Evolutionary conservation across 2,888 invertebrate genomes (phyloP).

Genomic region (Subacronicta megacephala): DNA sequence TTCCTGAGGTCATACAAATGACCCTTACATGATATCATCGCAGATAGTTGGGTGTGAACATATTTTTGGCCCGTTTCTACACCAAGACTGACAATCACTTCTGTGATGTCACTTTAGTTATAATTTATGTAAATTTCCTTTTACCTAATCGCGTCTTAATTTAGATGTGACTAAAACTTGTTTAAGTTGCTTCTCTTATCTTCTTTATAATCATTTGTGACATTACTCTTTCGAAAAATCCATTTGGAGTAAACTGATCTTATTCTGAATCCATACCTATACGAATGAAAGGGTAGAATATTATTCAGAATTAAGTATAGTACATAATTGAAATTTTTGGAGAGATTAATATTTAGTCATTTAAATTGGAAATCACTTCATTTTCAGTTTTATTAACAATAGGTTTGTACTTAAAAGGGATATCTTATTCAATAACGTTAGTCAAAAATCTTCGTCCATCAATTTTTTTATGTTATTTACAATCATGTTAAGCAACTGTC

Average conservation of each 20-base stretch:
- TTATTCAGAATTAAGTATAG: background rate
- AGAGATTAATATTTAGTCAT: background rate
- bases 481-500: too few relatives aligned
- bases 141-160: constrained; percentile 59
- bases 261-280: background rate
- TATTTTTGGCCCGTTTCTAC: constrained; percentile 38
- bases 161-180: constrained; percentile 54
- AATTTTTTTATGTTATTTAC: too few relatives aligned
- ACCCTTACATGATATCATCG: constrained; percentile 56
- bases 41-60: constrained; percentile 45
- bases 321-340: background rate
- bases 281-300: too few relatives aligned
- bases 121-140: constrained; percentile 60
- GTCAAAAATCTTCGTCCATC: too few relatives aligned
- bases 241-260: constrained; percentile 4
- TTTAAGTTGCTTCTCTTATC: constrained; percentile 46
- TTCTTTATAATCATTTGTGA: constrained; percentile 43
- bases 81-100: constrained; percentile 46
- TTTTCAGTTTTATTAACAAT: background rate
- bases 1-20: constrained; percentile 49
- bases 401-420: too few relatives aligned
- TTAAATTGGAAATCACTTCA: background rate
- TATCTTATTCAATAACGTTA: too few relatives aligned
- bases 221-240: constrained; percentile 11
- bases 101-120: constrained; percentile 54